Evolutionary conservation across 2,888 invertebrate genomes (phyloP), one percentile per base, ranked within the genome.

Genomic region (Drosophila multiciliata): DNA sequence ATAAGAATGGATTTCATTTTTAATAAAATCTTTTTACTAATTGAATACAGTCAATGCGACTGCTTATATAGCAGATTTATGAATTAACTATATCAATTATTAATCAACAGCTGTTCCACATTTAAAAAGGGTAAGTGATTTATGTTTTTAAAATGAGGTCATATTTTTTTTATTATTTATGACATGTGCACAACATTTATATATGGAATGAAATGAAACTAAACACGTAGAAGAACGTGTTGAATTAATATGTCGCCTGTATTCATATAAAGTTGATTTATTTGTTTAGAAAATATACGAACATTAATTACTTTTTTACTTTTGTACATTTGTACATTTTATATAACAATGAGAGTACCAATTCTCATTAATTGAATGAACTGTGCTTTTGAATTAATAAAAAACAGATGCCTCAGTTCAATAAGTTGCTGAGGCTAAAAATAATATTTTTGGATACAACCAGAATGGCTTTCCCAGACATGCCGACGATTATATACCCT

Each of bases 1-100:
- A 80, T n/a, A 4, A 62, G 12, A 23, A 65, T 36, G 8, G 76
- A 65, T 40, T 80, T 78, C 76, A 78, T 80, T 35, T 57, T 40
- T 9, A 45, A 11, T 3, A 6, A n/a, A 11, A n/a, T 11, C 17
- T 11, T 29, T 35, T 9, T 64, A 76, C 54, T 75, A 53, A 55
- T 53, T 66, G 12, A n/a, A 5, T 26, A 7, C 26, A 11, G 5
- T 9, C 29, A 53, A 38, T 6, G 2, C 26, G 3, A 9, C 9
- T 4, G 12, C 33, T 66, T 66, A 49, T 55, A 66, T 66, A 62
- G 54, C 15, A 62, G 26, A 23, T 49, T 17, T 45, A 45, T 0
- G 7, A 20, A 2, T 17, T 49, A 49, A 0, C 17, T 9, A 1
- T 29, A 17, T 50, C 11, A 6, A 17, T 50, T 17, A 11, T 29